Base-by-base conservation (phyloP, 2,113 vertebrate genomes). In the Brienomyrus brachyistius region DNA sequence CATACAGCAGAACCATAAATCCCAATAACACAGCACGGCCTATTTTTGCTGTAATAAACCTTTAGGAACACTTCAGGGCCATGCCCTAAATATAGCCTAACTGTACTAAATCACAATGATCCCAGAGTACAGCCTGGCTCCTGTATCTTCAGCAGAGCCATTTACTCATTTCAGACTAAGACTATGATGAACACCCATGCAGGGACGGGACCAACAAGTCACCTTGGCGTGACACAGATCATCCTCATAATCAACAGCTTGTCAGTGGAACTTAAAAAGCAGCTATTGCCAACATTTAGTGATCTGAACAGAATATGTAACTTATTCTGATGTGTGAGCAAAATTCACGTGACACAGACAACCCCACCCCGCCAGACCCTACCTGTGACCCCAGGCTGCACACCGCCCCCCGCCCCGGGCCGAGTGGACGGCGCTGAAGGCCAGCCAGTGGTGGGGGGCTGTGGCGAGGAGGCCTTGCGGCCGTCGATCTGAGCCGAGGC, bases 381-480 rank as follows among this genome's bases (percentile, higher is more conserved):
- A 80, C 74, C 82, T 84, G 82, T 47, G 15, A 21, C 45, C 21
- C 45, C 43, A 23, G 82, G 45, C 82, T 84, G 23, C 21, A 23
- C 77, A 45, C 40, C 21, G 40, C 5, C 31, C 13, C 31, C 31
- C 1, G 2, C 10, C 31, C 77, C 31, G 4, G 40, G 19, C 40
- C 43, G 77, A 45, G 31, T 7, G n/a, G 13, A 48, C 9, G 21
- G 82, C 0, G 40, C 17, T 1, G 2, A n/a, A 84, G 45, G 40
- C 45, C 3, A 8, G 82, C 31, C 19, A n/a, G 80, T 3, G 40
- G 82, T 0, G 8, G 31, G 2, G 74, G 35, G 88, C 90, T 94
- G 86, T 89, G 92, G 90, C 52, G 92, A 90, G 74, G 93, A 92
- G 6, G 94, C 94, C 87, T 93, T 95, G 70, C 91, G 92, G 90